A percentile compares a stretch with the other conserved stretches of the same genome.
Evolutionary conservation across 2,888 invertebrate species (phyloP).

Genomic region (Flexamia atlantica): DNA sequence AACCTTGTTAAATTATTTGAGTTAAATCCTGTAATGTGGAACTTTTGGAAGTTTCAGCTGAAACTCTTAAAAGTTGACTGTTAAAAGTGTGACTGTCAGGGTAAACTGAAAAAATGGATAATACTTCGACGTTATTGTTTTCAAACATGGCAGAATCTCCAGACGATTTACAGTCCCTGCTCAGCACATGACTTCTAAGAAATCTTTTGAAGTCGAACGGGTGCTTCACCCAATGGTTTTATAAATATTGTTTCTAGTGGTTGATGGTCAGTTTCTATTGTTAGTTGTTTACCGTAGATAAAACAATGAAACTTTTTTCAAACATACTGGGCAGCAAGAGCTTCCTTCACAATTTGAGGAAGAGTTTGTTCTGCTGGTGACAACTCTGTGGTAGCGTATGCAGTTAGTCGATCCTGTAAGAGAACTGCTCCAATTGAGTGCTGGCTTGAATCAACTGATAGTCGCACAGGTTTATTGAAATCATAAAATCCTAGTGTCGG

Average conservation of each 20-base stretch:
- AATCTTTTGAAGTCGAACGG: slow-evolving; percentile 10
- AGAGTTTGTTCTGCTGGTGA: background rate
- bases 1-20: too few relatives aligned
- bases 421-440: slow-evolving; percentile 15
- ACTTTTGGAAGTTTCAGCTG: background rate
- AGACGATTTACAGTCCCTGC: too few relatives aligned
- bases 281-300: background rate
- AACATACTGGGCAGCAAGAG: background rate
- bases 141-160: too few relatives aligned
- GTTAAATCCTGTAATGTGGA: too few relatives aligned
- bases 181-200: background rate
- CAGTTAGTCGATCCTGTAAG: background rate
- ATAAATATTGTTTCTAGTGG: slow-evolving; percentile 6
- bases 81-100: background rate
- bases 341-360: slow-evolving; percentile 9
- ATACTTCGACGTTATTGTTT: too few relatives aligned
- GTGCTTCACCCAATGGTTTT: slow-evolving; percentile 4
- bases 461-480: background rate
- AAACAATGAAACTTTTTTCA: background rate
- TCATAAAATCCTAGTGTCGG: slow-evolving; percentile 3
- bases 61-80: background rate
- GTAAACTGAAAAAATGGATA: too few relatives aligned
- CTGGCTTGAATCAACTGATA: slow-evolving; percentile 11
- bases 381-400: background rate
- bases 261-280: background rate